phyloP scores from a whole-genome alignment of 1,140 invertebrate species.

The Drosophila punjabiensis region DNA sequence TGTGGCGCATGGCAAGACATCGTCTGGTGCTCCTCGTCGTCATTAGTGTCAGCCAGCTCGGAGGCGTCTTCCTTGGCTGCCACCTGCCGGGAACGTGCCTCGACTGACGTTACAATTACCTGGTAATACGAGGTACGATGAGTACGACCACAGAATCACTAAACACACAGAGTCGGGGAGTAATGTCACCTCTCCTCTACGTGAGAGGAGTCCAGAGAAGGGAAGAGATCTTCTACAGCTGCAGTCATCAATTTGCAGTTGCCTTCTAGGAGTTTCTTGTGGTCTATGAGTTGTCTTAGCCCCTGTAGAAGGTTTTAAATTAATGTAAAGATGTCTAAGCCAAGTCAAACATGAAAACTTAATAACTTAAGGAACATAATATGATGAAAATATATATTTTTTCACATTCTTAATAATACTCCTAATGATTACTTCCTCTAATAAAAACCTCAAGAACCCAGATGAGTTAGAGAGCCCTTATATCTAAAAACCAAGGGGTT shows the following conservation, averaged over 20 bases:
- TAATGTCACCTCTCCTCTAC: constrained; percentile 30
- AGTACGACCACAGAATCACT: constrained; percentile 71
- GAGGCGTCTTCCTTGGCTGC: constrained; percentile 63
- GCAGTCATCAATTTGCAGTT: constrained; percentile 24
- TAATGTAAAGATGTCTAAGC: neutral
- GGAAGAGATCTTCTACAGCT: constrained; percentile 18
- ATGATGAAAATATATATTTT: neutral
- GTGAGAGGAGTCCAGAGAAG: constrained; percentile 8
- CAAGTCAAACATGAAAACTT: neutral
- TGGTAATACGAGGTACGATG: constrained; percentile 58
- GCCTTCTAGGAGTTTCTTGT: neutral
- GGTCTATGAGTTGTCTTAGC: constrained; percentile 11
- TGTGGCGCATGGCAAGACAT: constrained; percentile 77
- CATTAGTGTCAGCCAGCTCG: constrained; percentile 66
- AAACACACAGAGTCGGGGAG: constrained; percentile 48
- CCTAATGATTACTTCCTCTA: neutral
- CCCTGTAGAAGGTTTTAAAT: neutral
- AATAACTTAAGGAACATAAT: neutral
- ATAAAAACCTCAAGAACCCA: neutral
- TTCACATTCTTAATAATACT: neutral
- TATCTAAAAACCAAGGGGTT: constrained; percentile 3
- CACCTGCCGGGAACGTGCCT: constrained; percentile 68
- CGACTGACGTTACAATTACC: constrained; percentile 75
- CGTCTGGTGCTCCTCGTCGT: constrained; percentile 56
- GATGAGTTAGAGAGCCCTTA: constrained; percentile 6